Evolutionary conservation across 2,797 vertebrate species (phyloP), one percentile per base, ranked within the genome.

Genomic region (Acanthurus lineatus): DNA sequence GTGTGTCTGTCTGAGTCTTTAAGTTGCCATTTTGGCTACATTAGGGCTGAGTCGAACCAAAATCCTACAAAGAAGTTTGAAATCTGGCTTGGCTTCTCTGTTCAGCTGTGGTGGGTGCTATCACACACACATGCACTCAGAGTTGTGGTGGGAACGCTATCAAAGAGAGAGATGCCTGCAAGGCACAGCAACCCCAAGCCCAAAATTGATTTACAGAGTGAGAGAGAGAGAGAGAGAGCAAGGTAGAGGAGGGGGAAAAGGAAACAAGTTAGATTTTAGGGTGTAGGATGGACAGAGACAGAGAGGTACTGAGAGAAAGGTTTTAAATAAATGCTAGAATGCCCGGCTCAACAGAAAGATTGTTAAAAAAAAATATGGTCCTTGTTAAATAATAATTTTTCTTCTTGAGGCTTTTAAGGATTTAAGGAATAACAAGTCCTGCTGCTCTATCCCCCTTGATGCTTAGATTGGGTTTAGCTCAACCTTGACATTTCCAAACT

Each of bases 201-300:
- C 76, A 88, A 92, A 92, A 94, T 91, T 94, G 93, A 95, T 95
- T 94, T 91, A 89, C 85, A 91, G 86, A 89, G 81, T 86, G 79
- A 89, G 69, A 87, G 69, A 87, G 76, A 88, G 70, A 86, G 79
- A 86, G 28, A 32, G 28, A 32, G 28, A 32, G 28, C 28, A 71
- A 84, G 73, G 83, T 77, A 75, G 79, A 68, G 70, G 67, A 75
- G 65, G 68, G 63, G 14, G n/a, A 58, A 79, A 51, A 76, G 70
- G 69, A 62, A 88, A 78, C 78, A 40, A 35, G 47, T 82, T 86
- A 83, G 83, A 87, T 16, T 85, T 89, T 83, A 73, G 80, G 76
- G 73, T 73, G 76, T 72, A 84, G 64, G 77, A 86, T 85, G 84
- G 79, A 84, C 68, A 88, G 58, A 67, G n/a, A 58, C n/a, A 52